A percentile compares a stretch with the other conserved stretches of the same genome.
Evolutionary conservation across 37 sponge, comb jelly and placozoan genomes (phyloP).

Genomic region (Halichondria panicea): DNA sequence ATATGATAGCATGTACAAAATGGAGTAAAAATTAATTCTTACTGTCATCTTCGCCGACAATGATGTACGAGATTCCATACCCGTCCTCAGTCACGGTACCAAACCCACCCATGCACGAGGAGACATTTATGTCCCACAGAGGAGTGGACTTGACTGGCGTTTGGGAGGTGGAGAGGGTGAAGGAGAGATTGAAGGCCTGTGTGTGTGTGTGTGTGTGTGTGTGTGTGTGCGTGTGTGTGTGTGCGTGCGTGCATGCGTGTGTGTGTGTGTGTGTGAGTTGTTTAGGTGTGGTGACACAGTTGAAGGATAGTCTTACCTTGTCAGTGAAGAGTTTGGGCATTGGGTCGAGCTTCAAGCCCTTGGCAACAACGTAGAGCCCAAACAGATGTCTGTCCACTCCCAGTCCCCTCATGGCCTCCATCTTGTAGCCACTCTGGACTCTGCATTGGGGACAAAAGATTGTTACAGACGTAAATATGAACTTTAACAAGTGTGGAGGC

Average conservation of each 20-base stretch:
- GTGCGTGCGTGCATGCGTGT: background rate
- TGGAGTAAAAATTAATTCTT: background rate
- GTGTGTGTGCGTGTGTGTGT: background rate
- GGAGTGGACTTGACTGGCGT: constrained; percentile 58
- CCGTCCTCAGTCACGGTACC: constrained; percentile 85
- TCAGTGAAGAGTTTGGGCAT: constrained; percentile 69
- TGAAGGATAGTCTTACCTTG: constrained; percentile 26
- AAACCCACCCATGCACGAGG: constrained; percentile 76
- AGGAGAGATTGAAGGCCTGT: constrained; percentile 60
- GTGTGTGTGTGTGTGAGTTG: background rate
- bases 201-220: background rate
- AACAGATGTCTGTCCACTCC: constrained; percentile 84
- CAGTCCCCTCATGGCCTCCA: constrained; percentile 79
- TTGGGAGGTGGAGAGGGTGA: constrained; percentile 78
- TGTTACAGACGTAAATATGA: background rate
- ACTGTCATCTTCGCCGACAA: constrained; percentile 83
- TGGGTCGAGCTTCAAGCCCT: constrained; percentile 68
- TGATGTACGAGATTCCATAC: constrained; percentile 90
- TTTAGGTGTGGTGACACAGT: background rate
- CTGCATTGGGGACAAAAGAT: constrained; percentile 16
- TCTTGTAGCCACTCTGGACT: constrained; percentile 68
- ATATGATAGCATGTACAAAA: background rate
- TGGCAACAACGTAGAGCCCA: constrained; percentile 78
- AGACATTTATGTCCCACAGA: constrained; percentile 20
- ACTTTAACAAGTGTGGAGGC: constrained; percentile 11